Percentiles rank a stretch among this genome's conserved stretches.
These are phyloP conservation scores for Embidobia sp. DNA, from an alignment of 2,888 invertebrate genomes.

Conservation along the genomic window DNA sequence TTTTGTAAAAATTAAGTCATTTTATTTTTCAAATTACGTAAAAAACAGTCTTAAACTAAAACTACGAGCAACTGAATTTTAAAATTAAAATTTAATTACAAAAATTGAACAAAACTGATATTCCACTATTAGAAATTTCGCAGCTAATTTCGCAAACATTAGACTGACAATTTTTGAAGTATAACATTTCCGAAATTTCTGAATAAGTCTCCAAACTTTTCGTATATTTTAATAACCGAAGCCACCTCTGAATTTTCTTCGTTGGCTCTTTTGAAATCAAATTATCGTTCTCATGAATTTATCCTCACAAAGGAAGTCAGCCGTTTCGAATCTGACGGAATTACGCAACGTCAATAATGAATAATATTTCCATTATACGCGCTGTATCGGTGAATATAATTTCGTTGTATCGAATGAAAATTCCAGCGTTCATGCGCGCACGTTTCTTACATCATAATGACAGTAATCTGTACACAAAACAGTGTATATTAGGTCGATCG, in stretches of 20 bases:
- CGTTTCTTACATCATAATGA: conserved; percentile 26
- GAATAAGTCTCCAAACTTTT: no score
- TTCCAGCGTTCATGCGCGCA: neutral
- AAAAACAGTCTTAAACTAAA: no score
- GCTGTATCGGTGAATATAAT: conserved; percentile 5
- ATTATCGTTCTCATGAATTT: conserved; percentile 3
- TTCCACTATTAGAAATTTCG: no score
- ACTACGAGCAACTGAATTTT: no score
- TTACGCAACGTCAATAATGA: conserved; percentile 29
- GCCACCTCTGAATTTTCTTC: neutral
- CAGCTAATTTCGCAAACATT: no score
- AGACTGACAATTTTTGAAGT: no score
- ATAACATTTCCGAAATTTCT: no score
- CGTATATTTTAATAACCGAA: no score
- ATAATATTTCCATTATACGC: conserved; percentile 17
- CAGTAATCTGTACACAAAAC: neutral
- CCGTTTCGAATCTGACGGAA: conserved; percentile 1
- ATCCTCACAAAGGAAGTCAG: conserved; percentile 4
- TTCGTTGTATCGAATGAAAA: conserved; percentile 16
- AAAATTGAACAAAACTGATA: no score
- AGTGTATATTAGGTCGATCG: neutral
- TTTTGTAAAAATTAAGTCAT: no score
- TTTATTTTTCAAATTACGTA: no score
- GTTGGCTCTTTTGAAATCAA: neutral
- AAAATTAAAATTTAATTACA: no score